Base-by-base conservation (phyloP, 2,888 invertebrate species). In the Lochmaea crataegi region DNA sequence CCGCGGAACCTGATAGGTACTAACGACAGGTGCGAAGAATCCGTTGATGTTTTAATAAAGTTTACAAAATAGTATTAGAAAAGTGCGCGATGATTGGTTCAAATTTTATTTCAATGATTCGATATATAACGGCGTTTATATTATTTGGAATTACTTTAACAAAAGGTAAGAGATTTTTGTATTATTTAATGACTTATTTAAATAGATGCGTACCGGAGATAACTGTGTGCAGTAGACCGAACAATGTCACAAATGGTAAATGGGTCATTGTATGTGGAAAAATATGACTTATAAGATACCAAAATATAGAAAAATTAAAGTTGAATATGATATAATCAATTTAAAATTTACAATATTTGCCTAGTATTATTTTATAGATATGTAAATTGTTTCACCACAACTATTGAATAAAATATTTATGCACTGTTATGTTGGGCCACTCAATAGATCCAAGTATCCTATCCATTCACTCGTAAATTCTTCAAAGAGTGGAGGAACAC, bases 1-100 rank as follows among this genome's bases (percentile, higher is more conserved):
- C 60, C 57, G 65, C 42, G 51, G 67, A 67, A 63, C 16, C 41
- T 45, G 32, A 64, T 41, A n/a, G n/a, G n/a, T n/a, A 64, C 12
- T 71, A 73, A 63, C 69, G 73, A 77, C 77, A 79, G 79, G 79
- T 78, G 78, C 76, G 72, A 72, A 45, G 32, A 53, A 63, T 64
- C 45, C 67, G 67, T 68, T 72, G 66, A 71, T 71, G 71, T 58
- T 71, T 57, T 67, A 65, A 66, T 58, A 53, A 63, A 45, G 14
- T 42, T 16, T 38, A 63, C 58, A 42, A 12, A 12, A 38, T 61
- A 32, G 68, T 70, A 71, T 61, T 73, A 68, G 38, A 63, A 68
- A 57, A 57, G 68, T 69, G 69, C 63, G 69, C 51, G 69, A 69
- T 69, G 69, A 38, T 7, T 60, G 38, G n/a, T 60, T 60, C 14